These are phyloP conservation scores for Mesocricetus auratus DNA, from an alignment of 2,113 vertebrate genomes.

Conservation along the genomic window DNA sequence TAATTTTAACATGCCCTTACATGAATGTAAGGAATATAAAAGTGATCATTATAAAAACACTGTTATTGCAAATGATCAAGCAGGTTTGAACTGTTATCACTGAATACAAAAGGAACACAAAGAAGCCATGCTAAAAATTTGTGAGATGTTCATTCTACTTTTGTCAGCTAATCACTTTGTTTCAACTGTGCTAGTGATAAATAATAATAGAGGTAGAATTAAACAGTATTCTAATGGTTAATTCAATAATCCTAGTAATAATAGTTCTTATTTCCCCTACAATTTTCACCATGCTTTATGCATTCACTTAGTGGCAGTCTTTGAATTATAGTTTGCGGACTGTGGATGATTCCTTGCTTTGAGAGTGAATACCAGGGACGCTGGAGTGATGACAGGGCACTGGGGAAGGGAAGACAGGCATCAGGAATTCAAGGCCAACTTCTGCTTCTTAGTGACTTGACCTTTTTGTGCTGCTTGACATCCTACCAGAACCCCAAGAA, in stretches of 20 bases:
- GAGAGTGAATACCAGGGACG: neutral
- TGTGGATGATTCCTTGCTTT: neutral
- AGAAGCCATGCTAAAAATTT: neutral
- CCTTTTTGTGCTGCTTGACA: neutral
- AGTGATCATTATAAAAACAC: neutral
- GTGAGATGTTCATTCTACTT: neutral
- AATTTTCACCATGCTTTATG: neutral
- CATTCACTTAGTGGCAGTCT: neutral
- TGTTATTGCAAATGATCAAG: neutral
- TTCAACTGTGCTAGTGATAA: neutral
- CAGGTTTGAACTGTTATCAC: neutral
- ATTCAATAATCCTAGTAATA: neutral
- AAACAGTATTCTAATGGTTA: neutral
- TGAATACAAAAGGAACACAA: neutral
- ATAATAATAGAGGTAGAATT: neutral
- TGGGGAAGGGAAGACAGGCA: neutral
- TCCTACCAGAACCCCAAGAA: neutral
- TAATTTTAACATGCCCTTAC: neutral
- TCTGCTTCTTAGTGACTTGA: neutral
- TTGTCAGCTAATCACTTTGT: neutral
- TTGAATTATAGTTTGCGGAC: neutral
- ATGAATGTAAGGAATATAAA: neutral
- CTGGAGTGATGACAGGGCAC: neutral
- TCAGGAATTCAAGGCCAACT: neutral
- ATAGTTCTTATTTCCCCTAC: neutral